Conservation (phyloP, 2,797 vertebrate genomes). For the Distichodus sexfasciatus region DNA sequence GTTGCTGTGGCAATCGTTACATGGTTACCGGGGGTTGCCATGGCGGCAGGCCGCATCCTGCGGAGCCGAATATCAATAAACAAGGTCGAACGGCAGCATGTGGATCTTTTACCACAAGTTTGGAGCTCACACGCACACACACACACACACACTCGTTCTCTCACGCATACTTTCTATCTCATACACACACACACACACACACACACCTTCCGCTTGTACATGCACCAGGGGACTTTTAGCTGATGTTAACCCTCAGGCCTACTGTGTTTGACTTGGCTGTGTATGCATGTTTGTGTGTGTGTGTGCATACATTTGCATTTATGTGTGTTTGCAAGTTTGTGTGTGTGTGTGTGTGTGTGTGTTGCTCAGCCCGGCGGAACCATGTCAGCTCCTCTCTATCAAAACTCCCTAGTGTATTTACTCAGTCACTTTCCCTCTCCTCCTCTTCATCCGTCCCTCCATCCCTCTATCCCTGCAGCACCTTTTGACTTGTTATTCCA, state of each 20-base stretch:
- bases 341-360: too few species aligned
- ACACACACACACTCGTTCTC: not conserved
- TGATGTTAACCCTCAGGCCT: conserved; percentile 14
- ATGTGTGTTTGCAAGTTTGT: too few species aligned
- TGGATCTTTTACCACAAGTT: not conserved
- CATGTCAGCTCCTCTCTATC: conserved; percentile 1
- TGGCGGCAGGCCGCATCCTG: conserved; percentile 61
- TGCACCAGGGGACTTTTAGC: not conserved
- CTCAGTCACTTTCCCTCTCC: not conserved
- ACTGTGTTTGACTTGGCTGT: conserved; percentile 33
- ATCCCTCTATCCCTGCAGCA: not conserved
- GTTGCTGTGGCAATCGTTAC: conserved; percentile 58
- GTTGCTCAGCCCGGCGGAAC: conserved; percentile 14
- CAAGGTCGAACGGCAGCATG: conserved; percentile 31
- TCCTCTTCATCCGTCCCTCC: not conserved
- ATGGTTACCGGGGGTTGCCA: conserved; percentile 65
- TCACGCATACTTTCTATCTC: too few species aligned
- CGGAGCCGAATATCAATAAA: conserved; percentile 63
- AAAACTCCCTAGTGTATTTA: too few species aligned
- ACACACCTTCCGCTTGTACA: not conserved
- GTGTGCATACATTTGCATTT: too few species aligned
- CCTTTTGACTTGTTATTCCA: conserved; percentile 28
- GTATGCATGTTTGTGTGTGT: not conserved
- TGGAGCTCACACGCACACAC: conserved; percentile 1
- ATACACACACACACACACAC: not conserved